Percentiles rank a stretch among this genome's conserved stretches.
These are phyloP conservation scores for Sesia bembeciformis DNA, from an alignment of 2,888 invertebrate species.

Conservation along the genomic window DNA sequence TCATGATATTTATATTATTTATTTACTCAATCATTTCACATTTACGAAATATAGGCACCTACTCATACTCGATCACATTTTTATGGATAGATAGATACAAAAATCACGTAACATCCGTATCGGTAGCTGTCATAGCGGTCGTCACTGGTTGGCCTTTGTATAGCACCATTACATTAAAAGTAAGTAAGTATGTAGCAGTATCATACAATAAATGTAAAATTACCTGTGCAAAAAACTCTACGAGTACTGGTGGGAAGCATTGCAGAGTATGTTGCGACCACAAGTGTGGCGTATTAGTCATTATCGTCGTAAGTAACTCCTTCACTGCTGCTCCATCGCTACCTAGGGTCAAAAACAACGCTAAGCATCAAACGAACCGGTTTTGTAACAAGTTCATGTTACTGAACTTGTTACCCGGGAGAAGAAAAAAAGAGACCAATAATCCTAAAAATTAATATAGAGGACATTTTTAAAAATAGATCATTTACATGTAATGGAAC, in stretches of 20 bases:
- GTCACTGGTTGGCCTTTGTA: not conserved
- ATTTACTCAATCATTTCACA: too few species aligned
- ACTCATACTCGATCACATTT: not conserved
- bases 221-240: slow-evolving; percentile 89
- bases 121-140: too few species aligned
- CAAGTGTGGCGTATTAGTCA: slow-evolving; percentile 95
- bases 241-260: slow-evolving; percentile 91
- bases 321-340: slow-evolving; percentile 87
- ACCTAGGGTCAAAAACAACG: slow-evolving; percentile 23
- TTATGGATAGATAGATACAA: not conserved
- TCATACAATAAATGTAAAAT: not conserved
- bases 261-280: slow-evolving; percentile 95
- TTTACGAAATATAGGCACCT: too few species aligned
- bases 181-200: not conserved
- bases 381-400: too few species aligned
- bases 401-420: too few species aligned
- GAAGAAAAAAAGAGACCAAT: too few species aligned
- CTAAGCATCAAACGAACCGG: too few species aligned
- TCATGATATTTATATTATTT: too few species aligned
- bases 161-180: not conserved
- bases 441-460: too few species aligned
- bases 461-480: too few species aligned
- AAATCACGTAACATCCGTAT: not conserved
- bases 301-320: slow-evolving; percentile 90
- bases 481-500: too few species aligned